Percentiles rank a stretch among this genome's conserved stretches.
Evolutionary conservation across 2,797 vertebrate genomes (phyloP).

Genomic region (Thaleichthys pacificus): DNA sequence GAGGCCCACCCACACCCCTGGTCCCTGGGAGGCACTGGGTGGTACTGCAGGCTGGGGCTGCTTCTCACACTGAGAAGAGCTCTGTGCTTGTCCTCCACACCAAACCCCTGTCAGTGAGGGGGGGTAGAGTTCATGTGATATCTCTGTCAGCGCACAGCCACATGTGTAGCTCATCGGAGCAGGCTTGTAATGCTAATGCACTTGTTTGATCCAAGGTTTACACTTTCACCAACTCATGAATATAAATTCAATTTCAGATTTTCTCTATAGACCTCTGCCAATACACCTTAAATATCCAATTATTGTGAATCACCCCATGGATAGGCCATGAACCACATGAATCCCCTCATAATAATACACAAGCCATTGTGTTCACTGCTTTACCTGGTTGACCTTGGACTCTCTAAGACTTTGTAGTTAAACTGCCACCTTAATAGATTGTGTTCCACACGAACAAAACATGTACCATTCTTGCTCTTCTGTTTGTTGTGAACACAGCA

Average conservation of each 20-base stretch:
- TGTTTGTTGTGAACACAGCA: slow-evolving; percentile 60
- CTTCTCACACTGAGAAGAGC: slow-evolving; percentile 50
- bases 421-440: neutral
- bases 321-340: slow-evolving; percentile 7
- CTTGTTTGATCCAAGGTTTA: slow-evolving; percentile 23
- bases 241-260: slow-evolving; percentile 17
- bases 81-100: slow-evolving; percentile 47
- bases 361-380: slow-evolving; percentile 13
- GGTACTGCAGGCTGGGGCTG: slow-evolving; percentile 60
- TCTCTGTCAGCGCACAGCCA: neutral
- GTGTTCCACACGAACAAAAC: slow-evolving; percentile 10
- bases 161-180: slow-evolving; percentile 17
- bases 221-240: neutral
- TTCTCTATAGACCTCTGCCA: slow-evolving; percentile 1
- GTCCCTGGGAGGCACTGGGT: slow-evolving; percentile 63
- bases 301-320: slow-evolving; percentile 27
- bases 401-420: neutral
- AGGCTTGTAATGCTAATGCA: slow-evolving; percentile 1
- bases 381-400: slow-evolving; percentile 33
- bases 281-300: slow-evolving; percentile 9
- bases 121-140: neutral
- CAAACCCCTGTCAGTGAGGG: slow-evolving; percentile 22
- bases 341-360: slow-evolving; percentile 20
- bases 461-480: slow-evolving; percentile 15
- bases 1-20: slow-evolving; percentile 56